Evolutionary conservation across 2,888 invertebrate species (phyloP), one percentile per base, ranked within the genome.

Genomic region (Sinelater perroti): DNA sequence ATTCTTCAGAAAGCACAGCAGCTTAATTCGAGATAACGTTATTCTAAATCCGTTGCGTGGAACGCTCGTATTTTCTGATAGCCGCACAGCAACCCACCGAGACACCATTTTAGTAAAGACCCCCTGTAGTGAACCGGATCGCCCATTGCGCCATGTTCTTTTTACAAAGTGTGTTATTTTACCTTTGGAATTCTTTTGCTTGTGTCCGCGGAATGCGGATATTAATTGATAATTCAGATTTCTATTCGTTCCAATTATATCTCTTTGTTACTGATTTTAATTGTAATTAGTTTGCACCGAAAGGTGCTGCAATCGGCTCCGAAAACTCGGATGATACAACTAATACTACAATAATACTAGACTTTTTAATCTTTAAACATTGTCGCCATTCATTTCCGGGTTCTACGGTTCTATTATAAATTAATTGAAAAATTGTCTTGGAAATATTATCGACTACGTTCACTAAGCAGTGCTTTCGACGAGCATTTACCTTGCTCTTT

Each of bases 101-200:
- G 61, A 54, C 59, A 59, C 58, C 62, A 61, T 66, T 64, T 64
- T 56, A 55, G 55, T 53, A 52, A 51, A 57, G 55, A 44, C 59
- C 64, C 62, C 66, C 56, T 20, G 42, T 51, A 18, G 60, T 31
- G 57, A 62, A 54, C 51, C 57, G 55, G 51, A 56, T 60, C 60
- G 53, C 38, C 55, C 60, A 60, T 62, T 56, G 53, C 55, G 57
- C 50, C 52, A 56, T 56, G 54, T 55, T 58, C 38, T n/a, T n/a
- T n/a, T n/a, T 55, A 42, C 26, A 47, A 47, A 33, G 31, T 44
- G 31, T 52, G 21, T 51, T n/a, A 51, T 40, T 49, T 50, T 50
- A 28, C 38, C 38, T 52, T 35, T 49, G 14, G 47, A 49, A 35
- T 31, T 46, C 31, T 46, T n/a, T n/a, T 14, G 46, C 11, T 46